Evolutionary conservation across 2,113 vertebrate species (phyloP).

Genomic region (Microcebus ravelobensis): DNA sequence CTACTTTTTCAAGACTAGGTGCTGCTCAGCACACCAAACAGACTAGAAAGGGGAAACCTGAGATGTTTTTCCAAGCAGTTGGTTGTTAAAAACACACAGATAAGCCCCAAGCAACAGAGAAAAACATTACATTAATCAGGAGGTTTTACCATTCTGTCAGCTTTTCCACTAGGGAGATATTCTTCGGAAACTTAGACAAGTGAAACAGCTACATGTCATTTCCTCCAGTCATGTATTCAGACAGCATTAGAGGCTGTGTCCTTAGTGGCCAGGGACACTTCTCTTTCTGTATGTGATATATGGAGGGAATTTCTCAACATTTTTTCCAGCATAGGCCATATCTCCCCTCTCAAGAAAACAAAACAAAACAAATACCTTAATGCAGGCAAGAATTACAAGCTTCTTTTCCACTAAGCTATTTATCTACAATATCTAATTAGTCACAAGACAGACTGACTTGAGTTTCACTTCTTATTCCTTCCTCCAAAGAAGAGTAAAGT

Average conservation of each 20-base stretch:
- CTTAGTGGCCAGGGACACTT: neutral
- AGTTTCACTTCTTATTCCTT: conserved; percentile 22
- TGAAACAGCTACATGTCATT: neutral
- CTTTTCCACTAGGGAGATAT: conserved; percentile 5
- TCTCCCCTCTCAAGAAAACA: neutral
- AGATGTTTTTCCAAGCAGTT: conserved; percentile 40
- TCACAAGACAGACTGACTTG: neutral
- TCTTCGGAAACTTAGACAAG: neutral
- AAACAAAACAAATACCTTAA: neutral
- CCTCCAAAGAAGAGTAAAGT: neutral
- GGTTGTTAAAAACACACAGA: neutral
- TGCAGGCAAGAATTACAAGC: conserved; percentile 11
- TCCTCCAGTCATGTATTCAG: neutral
- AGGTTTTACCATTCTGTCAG: neutral
- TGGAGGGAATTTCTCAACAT: neutral
- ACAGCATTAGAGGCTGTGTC: neutral
- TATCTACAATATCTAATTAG: conserved; percentile 14
- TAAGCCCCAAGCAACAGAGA: neutral
- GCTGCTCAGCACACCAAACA: neutral
- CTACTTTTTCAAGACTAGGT: neutral
- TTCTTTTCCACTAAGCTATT: conserved; percentile 19
- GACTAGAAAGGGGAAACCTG: neutral
- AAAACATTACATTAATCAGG: conserved; percentile 21
- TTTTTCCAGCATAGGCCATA: neutral
- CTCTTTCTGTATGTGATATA: neutral